Base-by-base conservation (phyloP, 2,113 vertebrate genomes). In the Hymenochirus boettgeri region DNA sequence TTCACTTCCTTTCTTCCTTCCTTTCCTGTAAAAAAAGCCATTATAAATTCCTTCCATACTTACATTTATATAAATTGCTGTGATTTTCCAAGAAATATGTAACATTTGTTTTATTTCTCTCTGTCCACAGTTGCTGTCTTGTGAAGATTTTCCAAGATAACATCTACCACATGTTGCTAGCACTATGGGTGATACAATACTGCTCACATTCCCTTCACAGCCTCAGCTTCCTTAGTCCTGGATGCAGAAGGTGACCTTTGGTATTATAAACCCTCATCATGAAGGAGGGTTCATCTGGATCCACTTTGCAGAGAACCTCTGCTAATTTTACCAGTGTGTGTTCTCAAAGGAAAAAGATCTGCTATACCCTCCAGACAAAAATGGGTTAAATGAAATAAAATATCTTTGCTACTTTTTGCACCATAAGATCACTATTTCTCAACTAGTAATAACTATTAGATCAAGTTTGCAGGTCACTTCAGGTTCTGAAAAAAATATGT, bases 241-340 rank as follows among this genome's bases (percentile, higher is more conserved):
- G 45, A 50, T 50, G 42, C 15, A 27, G 22, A 17, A 15, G 33
- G 56, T 67, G 56, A 67, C 64, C 56, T 53, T 56, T 59, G 17
- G 11, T 19, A 53, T 26, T 23, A 37, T 12, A 1, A 45, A 9
- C 48, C 46, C 21, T 11, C 31, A 13, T 47, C 64, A 67, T 15
- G 19, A 59, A 29, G 46, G 46, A 29, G 25, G 9, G 12, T 23
- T 47, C 64, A 67, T 67, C 56, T 67, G 64, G 64, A 51, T 50
- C 33, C 29, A 67, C 56, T 67, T 59, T 59, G 18, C 55, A 27
- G 47, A 57, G 59, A 59, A 12, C 33, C 45, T 45, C 33, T 15
- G 24, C 56, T 67, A 59, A 67, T 53, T 67, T 58, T 21, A 8
- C 21, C 29, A 18, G 29, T 24, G 35, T 67, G 47, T 37, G 9